Percentiles rank a stretch among this genome's conserved stretches.
Evolutionary conservation across 2,888 invertebrate species (phyloP).

Genomic region (Magallana nippona): DNA sequence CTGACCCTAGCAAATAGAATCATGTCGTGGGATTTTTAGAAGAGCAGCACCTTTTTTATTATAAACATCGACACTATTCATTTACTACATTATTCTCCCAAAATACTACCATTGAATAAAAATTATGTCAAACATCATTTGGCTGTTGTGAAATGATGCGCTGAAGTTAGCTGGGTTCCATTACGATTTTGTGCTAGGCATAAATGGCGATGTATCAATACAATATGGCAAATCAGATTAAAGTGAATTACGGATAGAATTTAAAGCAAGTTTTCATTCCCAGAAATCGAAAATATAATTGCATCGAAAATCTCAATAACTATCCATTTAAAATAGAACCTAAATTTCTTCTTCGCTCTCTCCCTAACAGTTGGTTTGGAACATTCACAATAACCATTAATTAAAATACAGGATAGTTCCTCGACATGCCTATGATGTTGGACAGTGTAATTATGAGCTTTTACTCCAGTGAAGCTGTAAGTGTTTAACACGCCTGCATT

Average conservation of each 20-base stretch:
- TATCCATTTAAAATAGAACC: constrained; percentile 25
- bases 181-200: not conserved
- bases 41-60: not conserved
- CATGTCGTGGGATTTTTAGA: constrained; percentile 7
- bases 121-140: not conserved
- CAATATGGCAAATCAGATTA: constrained; percentile 22
- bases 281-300: constrained; percentile 24
- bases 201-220: constrained; percentile 21
- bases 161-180: not conserved
- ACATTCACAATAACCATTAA: constrained; percentile 35
- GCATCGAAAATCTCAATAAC: constrained; percentile 23
- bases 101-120: not conserved
- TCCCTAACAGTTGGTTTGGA: constrained; percentile 16
- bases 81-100: too few relatives aligned
- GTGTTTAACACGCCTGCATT: constrained; percentile 35
- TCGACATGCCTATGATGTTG: constrained; percentile 22
- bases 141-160: not conserved
- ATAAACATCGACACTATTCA: too few relatives aligned
- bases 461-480: constrained; percentile 30
- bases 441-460: constrained; percentile 46
- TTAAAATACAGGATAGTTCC: constrained; percentile 34
- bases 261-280: constrained; percentile 32
- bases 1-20: constrained; percentile 30
- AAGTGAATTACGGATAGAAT: constrained; percentile 25
- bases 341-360: not conserved